Evolutionary conservation across 2,888 invertebrate genomes (phyloP), one percentile per base, ranked within the genome.

Genomic region (Drosophila peninsularis): DNA sequence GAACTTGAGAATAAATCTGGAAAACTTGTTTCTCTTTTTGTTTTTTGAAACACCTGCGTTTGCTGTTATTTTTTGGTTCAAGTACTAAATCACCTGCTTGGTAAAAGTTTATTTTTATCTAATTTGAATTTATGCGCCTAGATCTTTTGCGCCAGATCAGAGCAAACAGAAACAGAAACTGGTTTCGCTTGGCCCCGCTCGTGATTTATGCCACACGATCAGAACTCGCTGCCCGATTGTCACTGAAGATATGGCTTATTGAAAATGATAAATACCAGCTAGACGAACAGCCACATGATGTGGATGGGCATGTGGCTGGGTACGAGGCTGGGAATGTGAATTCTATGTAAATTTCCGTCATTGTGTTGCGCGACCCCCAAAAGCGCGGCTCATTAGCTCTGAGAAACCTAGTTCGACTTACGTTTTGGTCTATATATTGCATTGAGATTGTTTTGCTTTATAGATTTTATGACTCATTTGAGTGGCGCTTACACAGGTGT

Each of bases 101-200:
- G 78, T 63, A 84, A 74, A 70, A 71, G 81, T 64, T 75, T 66
- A 70, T 63, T 73, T 75, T 74, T 79, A 88, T 85, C 83, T 83
- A 89, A 83, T 83, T 83, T 83, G 73, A 83, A 89, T 83, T 83
- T 83, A 83, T 83, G 88, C 82, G 79, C 88, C 62, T 61, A 89
- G 89, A 83, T 83, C 78, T 77, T 54, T 74, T 45, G 80, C 72
- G 67, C 64, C 47, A 80, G 78, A 80, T 88, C 78, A 36, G 49
- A 49, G 30, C 45, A 41, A 19, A 34, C 21, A 55, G 42, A 56
- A 44, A 44, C 34, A 44, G 24, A 79, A 80, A 80, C 78, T 65
- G 78, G 78, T 78, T 78, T 62, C 47, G 32, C 45, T 69, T 68
- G 64, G 66, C 45, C 47, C 37, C 45, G 30, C 57, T 49, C 21